These are phyloP conservation scores for Drosophila percnosoma DNA, from an alignment of 2,888 invertebrate genomes.

Conservation along the genomic window DNA sequence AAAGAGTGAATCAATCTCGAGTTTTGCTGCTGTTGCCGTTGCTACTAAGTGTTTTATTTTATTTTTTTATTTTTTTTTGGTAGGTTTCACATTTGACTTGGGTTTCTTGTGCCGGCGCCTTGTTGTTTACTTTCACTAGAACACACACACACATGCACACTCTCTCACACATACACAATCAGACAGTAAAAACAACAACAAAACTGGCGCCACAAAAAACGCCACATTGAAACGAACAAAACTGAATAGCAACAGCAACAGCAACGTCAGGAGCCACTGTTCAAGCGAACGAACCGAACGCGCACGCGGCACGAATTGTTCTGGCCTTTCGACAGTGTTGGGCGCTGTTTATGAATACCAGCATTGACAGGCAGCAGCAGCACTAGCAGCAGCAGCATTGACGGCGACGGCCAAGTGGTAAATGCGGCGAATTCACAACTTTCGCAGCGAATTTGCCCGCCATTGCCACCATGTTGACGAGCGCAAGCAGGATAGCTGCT, in stretches of 20 bases:
- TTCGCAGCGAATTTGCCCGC: constrained; percentile 64
- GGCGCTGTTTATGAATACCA: constrained; percentile 60
- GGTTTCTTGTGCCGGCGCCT: constrained; percentile 54
- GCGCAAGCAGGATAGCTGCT: constrained; percentile 28
- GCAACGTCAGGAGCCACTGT: constrained; percentile 11
- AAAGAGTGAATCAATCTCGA: constrained; percentile 36
- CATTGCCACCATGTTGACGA: constrained; percentile 11
- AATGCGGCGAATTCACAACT: constrained; percentile 55
- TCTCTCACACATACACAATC: not conserved
- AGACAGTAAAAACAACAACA: not conserved
- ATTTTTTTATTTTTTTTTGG: not conserved
- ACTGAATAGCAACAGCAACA: constrained; percentile 10
- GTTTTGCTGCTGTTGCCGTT: constrained; percentile 14
- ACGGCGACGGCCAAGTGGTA: constrained; percentile 25
- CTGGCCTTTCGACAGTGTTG: constrained; percentile 56
- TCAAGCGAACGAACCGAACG: constrained; percentile 73
- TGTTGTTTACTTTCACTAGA: constrained; percentile 68
- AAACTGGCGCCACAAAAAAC: constrained; percentile 40
- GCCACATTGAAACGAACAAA: constrained; percentile 15
- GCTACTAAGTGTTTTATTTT: constrained; percentile 12
- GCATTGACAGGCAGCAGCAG: constrained; percentile 8
- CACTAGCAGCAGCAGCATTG: not conserved
- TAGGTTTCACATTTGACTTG: constrained; percentile 23
- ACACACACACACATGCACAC: constrained; percentile 12
- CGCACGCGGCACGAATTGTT: constrained; percentile 76